A percentile compares a stretch with the other conserved stretches of the same genome.
Evolutionary conservation across 1,140 invertebrate genomes (phyloP).

Genomic region (Drosophila arizonae): DNA sequence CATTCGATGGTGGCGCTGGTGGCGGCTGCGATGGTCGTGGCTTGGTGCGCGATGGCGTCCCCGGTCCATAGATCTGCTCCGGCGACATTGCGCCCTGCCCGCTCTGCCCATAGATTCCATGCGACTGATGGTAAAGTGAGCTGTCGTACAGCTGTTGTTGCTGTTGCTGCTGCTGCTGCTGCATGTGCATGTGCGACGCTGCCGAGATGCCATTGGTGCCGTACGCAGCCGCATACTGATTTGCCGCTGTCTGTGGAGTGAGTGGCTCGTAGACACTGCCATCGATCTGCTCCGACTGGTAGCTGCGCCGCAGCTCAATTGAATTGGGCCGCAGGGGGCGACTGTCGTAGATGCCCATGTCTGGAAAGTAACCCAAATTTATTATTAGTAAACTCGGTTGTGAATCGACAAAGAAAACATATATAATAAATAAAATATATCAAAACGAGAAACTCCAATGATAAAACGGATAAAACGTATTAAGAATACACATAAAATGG

Average conservation of each 20-base stretch:
- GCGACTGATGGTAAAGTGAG: conserved; percentile 76
- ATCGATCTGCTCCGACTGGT: conserved; percentile 85
- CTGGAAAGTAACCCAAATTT: conserved; percentile 53
- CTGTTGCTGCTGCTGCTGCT: conserved; percentile 66
- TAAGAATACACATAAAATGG: conserved; percentile 23
- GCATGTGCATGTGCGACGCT: conserved; percentile 61
- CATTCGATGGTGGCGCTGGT: conserved; percentile 90
- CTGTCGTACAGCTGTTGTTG: conserved; percentile 75
- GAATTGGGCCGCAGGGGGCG: conserved; percentile 89
- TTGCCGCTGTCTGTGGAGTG: conserved; percentile 60
- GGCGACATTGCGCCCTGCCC: conserved; percentile 82
- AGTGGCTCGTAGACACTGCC: conserved; percentile 81
- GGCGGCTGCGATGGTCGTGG: conserved; percentile 92
- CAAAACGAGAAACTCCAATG: conserved; percentile 20
- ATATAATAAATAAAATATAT: conserved; percentile 2
- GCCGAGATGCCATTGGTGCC: conserved; percentile 76
- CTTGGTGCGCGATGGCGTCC: conserved; percentile 85
- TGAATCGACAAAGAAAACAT: background rate
- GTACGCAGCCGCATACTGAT: conserved; percentile 66
- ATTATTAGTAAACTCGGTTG: conserved; percentile 21
- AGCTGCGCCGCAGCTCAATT: conserved; percentile 88
- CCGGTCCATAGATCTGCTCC: conserved; percentile 84
- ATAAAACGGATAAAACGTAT: conserved; percentile 6
- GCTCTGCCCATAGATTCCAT: conserved; percentile 82
- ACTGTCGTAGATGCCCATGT: conserved; percentile 81